Evolutionary conservation across 1,140 invertebrate species (phyloP), one percentile per base, ranked within the genome.

Genomic region (Lucilia sericata): DNA sequence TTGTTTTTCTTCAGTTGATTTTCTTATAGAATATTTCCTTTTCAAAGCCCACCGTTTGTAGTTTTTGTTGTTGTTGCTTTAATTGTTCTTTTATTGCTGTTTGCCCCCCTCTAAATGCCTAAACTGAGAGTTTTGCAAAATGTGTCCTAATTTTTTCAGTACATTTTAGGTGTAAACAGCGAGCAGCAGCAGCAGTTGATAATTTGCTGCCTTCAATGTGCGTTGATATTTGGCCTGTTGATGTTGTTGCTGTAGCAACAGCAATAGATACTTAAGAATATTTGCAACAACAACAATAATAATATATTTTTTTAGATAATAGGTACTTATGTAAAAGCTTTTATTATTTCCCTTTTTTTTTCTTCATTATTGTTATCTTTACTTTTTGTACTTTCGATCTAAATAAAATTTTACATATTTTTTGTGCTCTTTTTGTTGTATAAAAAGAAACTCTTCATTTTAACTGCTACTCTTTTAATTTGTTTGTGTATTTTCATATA

Each of bases 351-450:
- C 51, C n/a, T n/a, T n/a, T 17, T 55, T 55, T 49, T 65, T 19
- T 21, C 80, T 14, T 82, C 25, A 19, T 49, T 81, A 5, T 82
- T 17, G 8, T n/a, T 51, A 51, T 82, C 19, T 60, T 82, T 82
- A 25, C 19, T n/a, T 19, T 82, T 14, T 47, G 42, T 42, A 42
- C 42, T 42, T 42, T 42, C 42, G 42, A 42, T 42, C 42, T 42
- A 42, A 3, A 42, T 42, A 42, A 42, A 42, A 42, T 42, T 42
- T 42, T 42, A 42, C 42, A 42, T 42, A 42, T 42, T 42, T 7
- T 42, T 42, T 42, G 42, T 42, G 42, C 42, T 42, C 42, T 42
- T 42, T 42, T 42, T 0, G 5, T 42, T 42, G 25, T 42, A 42
- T 0, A 42, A 7, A 42, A 42, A n/a, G n/a, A n/a, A 42, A 42